phyloP scores from a whole-genome alignment of 2,113 vertebrate genomes.

The Cynocephalus volans region DNA sequence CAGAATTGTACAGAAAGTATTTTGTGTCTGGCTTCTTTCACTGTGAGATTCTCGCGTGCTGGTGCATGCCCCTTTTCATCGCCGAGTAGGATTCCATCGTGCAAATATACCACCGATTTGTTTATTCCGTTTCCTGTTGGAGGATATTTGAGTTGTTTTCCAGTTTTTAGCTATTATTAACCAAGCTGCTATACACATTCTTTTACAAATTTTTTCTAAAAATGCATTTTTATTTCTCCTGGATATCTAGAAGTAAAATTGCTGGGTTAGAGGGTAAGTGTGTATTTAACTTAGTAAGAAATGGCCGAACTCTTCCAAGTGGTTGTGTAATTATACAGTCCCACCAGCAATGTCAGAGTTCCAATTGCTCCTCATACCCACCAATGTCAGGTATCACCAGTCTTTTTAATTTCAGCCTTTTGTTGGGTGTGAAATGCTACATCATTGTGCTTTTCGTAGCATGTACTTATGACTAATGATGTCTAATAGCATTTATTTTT shows the following conservation, averaged over 20 bases:
- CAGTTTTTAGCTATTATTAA: neutral
- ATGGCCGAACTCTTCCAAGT: neutral
- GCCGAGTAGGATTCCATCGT: fast-evolving
- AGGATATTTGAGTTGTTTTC: neutral
- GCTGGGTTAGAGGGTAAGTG: neutral
- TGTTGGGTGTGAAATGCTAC: fast-evolving
- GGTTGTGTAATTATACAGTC: fast-evolving
- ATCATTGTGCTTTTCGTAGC: neutral
- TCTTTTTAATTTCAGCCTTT: neutral
- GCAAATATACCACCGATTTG: fast-evolving
- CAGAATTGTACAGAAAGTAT: too few relatives aligned
- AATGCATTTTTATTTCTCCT: neutral
- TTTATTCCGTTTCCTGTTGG: too few relatives aligned
- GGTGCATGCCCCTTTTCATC: fast-evolving
- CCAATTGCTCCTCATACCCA: fast-evolving
- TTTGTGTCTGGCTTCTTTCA: neutral
- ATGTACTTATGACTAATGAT: neutral
- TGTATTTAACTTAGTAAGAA: neutral
- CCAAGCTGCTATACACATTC: neutral
- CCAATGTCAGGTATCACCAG: fast-evolving
- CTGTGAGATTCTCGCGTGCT: neutral
- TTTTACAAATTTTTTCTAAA: neutral
- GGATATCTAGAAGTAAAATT: neutral
- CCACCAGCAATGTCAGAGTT: fast-evolving
- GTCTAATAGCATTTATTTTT: neutral